Evolutionary conservation across 2,888 invertebrate species (phyloP).

Genomic region (Tetragnatha montana): DNA sequence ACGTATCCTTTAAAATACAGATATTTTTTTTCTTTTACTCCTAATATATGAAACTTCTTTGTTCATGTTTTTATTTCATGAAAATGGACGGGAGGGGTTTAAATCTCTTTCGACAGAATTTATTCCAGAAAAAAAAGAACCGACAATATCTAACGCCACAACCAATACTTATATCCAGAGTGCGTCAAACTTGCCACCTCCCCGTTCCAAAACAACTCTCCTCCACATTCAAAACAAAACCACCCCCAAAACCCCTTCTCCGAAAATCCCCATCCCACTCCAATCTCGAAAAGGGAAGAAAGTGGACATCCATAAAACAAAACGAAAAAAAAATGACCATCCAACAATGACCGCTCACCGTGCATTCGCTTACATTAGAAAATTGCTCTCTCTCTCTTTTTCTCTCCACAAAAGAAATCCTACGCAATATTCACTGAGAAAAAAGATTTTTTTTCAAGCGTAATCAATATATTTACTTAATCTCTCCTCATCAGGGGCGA

Average conservation of each 20-base stretch:
- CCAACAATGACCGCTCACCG: constrained; percentile 9
- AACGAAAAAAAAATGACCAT: background rate
- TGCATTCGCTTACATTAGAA: background rate
- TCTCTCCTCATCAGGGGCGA: constrained; percentile 31
- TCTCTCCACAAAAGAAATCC: constrained; percentile 3
- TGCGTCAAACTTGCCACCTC: background rate
- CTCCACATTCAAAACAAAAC: background rate
- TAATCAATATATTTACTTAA: constrained; percentile 64
- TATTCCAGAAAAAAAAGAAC: too few species aligned
- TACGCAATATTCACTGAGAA: constrained; percentile 17
- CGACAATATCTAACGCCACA: too few species aligned
- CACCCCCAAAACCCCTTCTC: background rate
- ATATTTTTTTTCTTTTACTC: too few species aligned
- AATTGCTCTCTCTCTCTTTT: constrained; percentile 22
- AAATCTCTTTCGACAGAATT: too few species aligned
- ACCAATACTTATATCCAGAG: background rate
- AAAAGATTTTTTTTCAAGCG: constrained; percentile 42
- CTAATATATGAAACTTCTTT: too few species aligned
- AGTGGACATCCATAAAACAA: background rate
- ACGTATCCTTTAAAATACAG: too few species aligned
- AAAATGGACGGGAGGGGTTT: too few species aligned
- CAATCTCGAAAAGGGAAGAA: background rate
- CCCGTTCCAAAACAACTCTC: background rate
- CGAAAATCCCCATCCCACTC: background rate
- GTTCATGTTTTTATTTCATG: too few species aligned